Percentiles rank a stretch among this genome's conserved stretches.
phyloP scores from a whole-genome alignment of 2,888 invertebrate genomes.

The Acanthopleura granulata region DNA sequence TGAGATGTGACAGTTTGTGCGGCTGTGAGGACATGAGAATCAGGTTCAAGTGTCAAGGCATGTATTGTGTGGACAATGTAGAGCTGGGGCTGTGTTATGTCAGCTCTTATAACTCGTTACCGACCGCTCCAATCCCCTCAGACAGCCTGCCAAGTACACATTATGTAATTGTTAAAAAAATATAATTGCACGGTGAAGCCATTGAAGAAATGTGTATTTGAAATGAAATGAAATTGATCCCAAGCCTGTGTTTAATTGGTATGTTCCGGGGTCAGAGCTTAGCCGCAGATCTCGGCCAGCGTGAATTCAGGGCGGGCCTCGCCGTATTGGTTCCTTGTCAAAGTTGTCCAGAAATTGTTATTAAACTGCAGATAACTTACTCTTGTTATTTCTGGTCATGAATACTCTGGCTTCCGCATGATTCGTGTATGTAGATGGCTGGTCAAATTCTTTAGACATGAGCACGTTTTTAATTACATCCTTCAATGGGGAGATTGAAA shows the following conservation, averaged over 20 bases:
- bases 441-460: not conserved
- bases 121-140: not conserved
- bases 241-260: not conserved
- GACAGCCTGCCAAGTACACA: not conserved
- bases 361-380: not conserved
- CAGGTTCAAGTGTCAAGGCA: slow-evolving; percentile 14
- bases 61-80: not conserved
- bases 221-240: slow-evolving; percentile 18
- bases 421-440: not conserved
- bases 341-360: no score
- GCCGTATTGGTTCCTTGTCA: no score
- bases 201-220: not conserved
- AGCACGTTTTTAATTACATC: slow-evolving; percentile 10
- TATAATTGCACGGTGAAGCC: not conserved
- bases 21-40: not conserved
- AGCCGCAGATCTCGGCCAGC: no score
- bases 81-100: not conserved
- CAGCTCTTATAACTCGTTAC: not conserved
- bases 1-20: slow-evolving; percentile 15
- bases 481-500: not conserved
- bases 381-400: slow-evolving; percentile 9
- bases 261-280: no score
- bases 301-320: no score
- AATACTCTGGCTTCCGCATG: not conserved
- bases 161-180: slow-evolving; percentile 13